These are phyloP conservation scores for Matsumurasca onukii DNA, from an alignment of 1,140 invertebrate species.

Conservation along the genomic window DNA sequence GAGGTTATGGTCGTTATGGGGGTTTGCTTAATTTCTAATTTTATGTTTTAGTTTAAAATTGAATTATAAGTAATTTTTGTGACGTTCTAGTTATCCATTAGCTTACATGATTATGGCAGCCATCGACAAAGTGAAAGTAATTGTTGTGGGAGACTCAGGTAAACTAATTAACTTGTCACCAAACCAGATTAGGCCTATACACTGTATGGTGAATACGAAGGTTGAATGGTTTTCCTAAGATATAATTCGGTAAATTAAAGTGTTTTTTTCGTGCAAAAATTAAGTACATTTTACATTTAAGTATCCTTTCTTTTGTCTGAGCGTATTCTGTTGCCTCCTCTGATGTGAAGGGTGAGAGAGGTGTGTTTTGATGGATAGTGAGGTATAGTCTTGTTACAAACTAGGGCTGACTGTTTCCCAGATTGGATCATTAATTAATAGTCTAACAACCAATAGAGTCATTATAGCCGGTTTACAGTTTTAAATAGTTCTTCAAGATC, in stretches of 20 bases:
- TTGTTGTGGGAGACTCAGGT: slow-evolving; percentile 93
- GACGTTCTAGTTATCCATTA: no score
- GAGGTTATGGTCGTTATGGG: no score
- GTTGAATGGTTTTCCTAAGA: slow-evolving; percentile 4
- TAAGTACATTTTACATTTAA: neutral
- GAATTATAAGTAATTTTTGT: no score
- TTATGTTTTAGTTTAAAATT: no score
- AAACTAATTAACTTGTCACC: slow-evolving; percentile 36
- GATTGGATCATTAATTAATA: neutral
- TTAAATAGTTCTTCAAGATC: neutral
- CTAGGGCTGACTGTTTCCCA: no score
- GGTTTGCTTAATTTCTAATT: no score
- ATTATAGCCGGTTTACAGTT: neutral
- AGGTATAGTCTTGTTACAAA: no score
- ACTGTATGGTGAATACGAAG: neutral
- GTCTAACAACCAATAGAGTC: neutral
- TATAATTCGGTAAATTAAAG: neutral
- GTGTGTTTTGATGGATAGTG: no score
- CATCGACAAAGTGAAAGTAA: slow-evolving; percentile 86
- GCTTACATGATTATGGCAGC: no score
- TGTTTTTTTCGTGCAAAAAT: neutral
- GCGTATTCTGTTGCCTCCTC: neutral
- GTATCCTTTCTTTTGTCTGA: neutral
- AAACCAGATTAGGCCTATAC: neutral
- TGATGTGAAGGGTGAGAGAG: neutral